Base-by-base conservation (phyloP, 2,888 invertebrate genomes). In the Baronia brevicornis region DNA sequence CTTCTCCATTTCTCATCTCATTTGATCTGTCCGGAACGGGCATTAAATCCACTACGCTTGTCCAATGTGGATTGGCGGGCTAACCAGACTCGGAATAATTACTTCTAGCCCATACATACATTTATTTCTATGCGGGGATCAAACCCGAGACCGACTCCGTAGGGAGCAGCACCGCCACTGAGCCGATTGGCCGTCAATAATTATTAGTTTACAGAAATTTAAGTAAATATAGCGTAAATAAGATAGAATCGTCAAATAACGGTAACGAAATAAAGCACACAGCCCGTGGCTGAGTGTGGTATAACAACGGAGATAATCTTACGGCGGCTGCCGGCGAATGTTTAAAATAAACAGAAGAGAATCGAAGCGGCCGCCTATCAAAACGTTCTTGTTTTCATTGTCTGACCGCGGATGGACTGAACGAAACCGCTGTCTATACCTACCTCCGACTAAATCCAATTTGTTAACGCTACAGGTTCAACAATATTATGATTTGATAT, bases 311-410 rank as follows among this genome's bases (percentile, higher is more conserved):
- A 64, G 64, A 65, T 68, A 62, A 68, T 74, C 65, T 69, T 56
- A 45, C 57, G 45, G 48, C 44, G 52, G 51, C 57, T 54, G 59
- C 47, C 64, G 54, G 57, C 47, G 57, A 64, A 65, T 71, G 70
- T 78, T 75, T 72, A 72, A 73, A 75, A 66, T 73, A 78, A 78
- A 82, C 78, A 78, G 40, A 39, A 51, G 49, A 50, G 46, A 45
- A 48, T 53, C 43, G 48, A 48, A 55, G 46, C 59, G 51, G 58
- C 49, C 52, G 64, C 69, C 79, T 79, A 77, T 72, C 78, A 80
- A 60, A 82, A 82, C 73, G 78, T 59, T 54, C 65, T 70, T 80
- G 77, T 79, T 79, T 69, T 77, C 64, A 66, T 70, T 71, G 60
- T 56, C 56, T 55, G 53, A 49, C 57, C 51, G 46, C 42, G 45